These are phyloP conservation scores for Balearica regulorum DNA, from an alignment of 2,797 vertebrate species.

Conservation along the genomic window DNA sequence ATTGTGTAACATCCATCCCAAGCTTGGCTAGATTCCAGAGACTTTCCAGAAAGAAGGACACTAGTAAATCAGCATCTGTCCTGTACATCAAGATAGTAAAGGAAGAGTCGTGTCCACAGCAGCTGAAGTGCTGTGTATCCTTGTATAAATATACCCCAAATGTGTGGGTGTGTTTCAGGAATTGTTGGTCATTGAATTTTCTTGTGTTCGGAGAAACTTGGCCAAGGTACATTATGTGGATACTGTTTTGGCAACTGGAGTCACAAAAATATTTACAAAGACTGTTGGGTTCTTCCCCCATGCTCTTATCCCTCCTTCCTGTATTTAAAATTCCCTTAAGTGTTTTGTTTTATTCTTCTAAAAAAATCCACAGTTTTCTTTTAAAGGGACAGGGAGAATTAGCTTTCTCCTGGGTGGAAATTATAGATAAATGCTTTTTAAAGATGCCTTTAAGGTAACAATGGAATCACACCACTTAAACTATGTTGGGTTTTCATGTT, in stretches of 20 bases:
- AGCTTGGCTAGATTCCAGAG: slow-evolving; percentile 4
- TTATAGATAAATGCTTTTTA: neutral
- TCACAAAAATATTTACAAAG: neutral
- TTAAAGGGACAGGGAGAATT: neutral
- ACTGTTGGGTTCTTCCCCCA: neutral
- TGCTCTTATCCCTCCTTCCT: slow-evolving; percentile 11
- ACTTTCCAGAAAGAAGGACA: neutral
- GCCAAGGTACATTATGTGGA: neutral
- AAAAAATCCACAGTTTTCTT: neutral
- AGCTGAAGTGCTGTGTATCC: neutral
- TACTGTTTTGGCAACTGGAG: slow-evolving; percentile 14
- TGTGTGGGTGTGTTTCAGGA: neutral
- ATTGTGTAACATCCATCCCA: neutral
- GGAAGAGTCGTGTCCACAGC: neutral
- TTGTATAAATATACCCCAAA: neutral
- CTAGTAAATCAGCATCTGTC: neutral
- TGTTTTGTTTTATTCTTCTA: neutral
- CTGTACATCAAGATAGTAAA: neutral
- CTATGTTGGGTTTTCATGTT: neutral
- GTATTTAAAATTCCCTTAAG: slow-evolving; percentile 14
- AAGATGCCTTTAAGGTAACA: neutral
- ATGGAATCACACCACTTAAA: neutral
- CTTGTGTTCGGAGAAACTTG: neutral
- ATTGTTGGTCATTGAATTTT: neutral
- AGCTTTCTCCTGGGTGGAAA: neutral